Percentiles rank a stretch among this genome's conserved stretches.
Conservation (phyloP, 2,888 invertebrate species). For the Andrena praecox region DNA sequence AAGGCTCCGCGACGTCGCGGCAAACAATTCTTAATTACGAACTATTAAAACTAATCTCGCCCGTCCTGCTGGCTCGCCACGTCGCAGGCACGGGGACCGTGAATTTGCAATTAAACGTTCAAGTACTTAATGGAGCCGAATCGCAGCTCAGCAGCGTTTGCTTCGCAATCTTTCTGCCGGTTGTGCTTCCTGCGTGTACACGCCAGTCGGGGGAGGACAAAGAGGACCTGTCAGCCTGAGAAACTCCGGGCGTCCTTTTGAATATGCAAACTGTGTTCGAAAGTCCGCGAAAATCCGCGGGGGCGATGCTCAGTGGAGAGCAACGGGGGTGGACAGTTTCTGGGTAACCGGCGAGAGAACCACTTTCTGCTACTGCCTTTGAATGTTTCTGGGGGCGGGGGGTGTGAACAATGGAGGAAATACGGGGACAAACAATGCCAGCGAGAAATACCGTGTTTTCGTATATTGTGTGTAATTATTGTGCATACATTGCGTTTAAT, state of each 20-base stretch:
- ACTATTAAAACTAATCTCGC: conserved; percentile 27
- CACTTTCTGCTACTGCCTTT: neutral
- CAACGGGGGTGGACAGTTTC: neutral
- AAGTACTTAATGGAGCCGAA: neutral
- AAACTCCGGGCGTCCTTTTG: neutral
- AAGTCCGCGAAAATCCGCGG: conserved; percentile 1
- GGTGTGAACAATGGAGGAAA: conserved; percentile 1
- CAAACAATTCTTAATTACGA: conserved; percentile 38
- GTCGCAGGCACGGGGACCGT: neutral
- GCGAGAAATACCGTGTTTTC: neutral
- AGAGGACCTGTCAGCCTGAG: neutral
- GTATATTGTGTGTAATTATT: too few relatives aligned
- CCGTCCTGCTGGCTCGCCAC: neutral
- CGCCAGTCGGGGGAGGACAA: conserved; percentile 7
- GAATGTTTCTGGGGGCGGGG: neutral
- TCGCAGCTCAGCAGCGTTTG: neutral
- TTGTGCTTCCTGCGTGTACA: neutral
- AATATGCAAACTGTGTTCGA: conserved; percentile 29
- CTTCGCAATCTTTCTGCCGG: neutral
- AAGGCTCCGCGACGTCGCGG: neutral
- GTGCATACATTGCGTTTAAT: too few relatives aligned
- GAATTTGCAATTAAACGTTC: conserved; percentile 34
- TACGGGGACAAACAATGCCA: neutral
- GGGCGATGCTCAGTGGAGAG: neutral
- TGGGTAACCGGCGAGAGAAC: neutral